Base-by-base conservation (phyloP, 2,888 invertebrate genomes). In the Lepidochrysops patricia region DNA sequence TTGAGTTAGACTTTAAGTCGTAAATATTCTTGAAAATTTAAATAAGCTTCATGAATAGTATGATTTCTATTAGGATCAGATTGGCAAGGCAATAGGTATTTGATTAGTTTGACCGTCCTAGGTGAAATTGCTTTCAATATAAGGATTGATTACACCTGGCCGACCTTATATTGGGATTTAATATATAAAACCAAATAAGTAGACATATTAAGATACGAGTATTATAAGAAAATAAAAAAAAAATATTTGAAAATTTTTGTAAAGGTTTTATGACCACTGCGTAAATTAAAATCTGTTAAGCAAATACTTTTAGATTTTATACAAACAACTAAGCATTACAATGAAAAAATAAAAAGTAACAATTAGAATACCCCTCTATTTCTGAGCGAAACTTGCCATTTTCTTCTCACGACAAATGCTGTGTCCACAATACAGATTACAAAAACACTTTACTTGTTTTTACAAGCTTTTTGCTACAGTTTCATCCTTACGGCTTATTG, bases 381-480 rank as follows among this genome's bases (percentile, higher is more conserved):
- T 23, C 43, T 19, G 43, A 43, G 43, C 1, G 19, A 43, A 43
- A 43, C 19, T 23, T 43, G 43, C 43, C 4, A 43, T 43, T 23
- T 43, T 23, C 43, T 19, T 43, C 43, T 19, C 4, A 23, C 19
- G 12, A 43, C 12, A 43, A 43, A 15, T 19, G 19, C 43, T 23
- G 43, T 43, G 9, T 43, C 19, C 43, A 43, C 43, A 43, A 23
- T 43, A 43, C 43, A 43, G 19, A 43, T 43, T 43, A 43, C 43
- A 23, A 43, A 43, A 43, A 43, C 43, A 43, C 19, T 43, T 43
- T 43, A 19, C 43, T 43, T 43, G 43, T 43, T 43, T 43, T 43
- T 43, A 23, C 43, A 43, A 23, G 43, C 23, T 19, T 43, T 43
- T 23, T 23, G 43, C 43, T 43, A 19, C 19, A 43, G 43, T 19